A percentile compares a stretch with the other conserved stretches of the same genome.
Evolutionary conservation across 2,113 vertebrate genomes (phyloP).

Genomic region (Tricholaema leucomelas): DNA sequence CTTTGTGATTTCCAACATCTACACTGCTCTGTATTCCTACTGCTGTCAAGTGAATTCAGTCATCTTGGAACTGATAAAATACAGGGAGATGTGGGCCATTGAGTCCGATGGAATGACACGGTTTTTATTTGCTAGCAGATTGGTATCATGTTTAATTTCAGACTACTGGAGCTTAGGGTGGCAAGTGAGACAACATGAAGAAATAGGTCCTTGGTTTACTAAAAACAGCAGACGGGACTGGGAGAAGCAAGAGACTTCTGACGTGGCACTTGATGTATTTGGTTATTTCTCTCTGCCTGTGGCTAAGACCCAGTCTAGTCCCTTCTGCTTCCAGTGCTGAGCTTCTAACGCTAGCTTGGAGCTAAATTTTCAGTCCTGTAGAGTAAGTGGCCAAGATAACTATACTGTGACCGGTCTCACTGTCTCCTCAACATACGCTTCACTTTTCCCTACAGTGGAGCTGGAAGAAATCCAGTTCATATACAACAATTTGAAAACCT

Average conservation of each 20-base stretch:
- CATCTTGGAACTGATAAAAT: neutral
- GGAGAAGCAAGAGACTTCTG: neutral
- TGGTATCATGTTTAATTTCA: neutral
- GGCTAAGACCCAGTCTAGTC: neutral
- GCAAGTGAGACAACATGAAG: neutral
- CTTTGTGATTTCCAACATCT: neutral
- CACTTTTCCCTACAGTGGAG: neutral
- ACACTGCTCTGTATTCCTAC: neutral
- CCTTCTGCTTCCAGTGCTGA: neutral
- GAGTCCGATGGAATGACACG: neutral
- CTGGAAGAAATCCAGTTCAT: neutral
- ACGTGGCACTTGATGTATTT: neutral
- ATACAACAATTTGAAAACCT: neutral
- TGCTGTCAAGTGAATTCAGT: constrained; percentile 1
- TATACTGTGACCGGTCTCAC: neutral
- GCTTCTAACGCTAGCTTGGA: neutral
- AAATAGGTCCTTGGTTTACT: neutral
- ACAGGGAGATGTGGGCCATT: neutral
- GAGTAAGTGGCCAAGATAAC: neutral
- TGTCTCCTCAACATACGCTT: neutral
- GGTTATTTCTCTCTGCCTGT: neutral
- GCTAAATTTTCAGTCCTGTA: neutral
- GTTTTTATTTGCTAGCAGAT: neutral
- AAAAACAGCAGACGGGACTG: neutral
- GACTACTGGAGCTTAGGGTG: neutral